A percentile compares a stretch with the other conserved stretches of the same genome.
Conservation (phyloP, 2,113 vertebrate genomes). For the Myotis lucifugus region DNA sequence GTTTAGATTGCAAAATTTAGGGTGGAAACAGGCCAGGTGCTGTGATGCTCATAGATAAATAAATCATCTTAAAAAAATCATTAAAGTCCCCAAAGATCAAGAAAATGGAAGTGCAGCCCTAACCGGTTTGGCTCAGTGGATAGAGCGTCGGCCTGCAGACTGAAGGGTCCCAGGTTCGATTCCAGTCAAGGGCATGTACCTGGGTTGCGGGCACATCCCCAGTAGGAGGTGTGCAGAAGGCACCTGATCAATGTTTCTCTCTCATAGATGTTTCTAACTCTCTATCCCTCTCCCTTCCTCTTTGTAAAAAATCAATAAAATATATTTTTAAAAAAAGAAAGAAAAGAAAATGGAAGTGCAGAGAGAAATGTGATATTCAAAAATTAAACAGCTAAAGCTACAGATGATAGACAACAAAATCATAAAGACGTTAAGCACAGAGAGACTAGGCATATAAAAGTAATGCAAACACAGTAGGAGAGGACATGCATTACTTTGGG, state of each 20-base stretch:
- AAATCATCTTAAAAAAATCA: not conserved
- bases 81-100: constrained; percentile 10
- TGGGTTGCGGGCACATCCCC: too few species aligned
- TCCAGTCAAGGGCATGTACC: too few species aligned
- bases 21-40: not conserved
- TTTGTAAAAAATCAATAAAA: too few species aligned
- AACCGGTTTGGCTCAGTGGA: too few species aligned
- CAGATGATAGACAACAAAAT: not conserved
- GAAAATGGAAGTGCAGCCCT: not conserved
- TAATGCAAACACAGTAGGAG: not conserved
- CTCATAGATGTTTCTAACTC: too few species aligned
- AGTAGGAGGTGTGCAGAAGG: too few species aligned
- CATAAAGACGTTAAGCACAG: not conserved
- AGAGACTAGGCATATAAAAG: not conserved
- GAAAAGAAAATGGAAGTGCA: not conserved
- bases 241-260: too few species aligned
- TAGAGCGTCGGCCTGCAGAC: too few species aligned
- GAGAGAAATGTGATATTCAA: not conserved
- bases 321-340: too few species aligned
- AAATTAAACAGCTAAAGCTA: constrained; percentile 1
- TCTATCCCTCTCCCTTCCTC: too few species aligned
- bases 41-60: not conserved
- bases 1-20: not conserved
- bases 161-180: too few species aligned
- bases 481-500: not conserved